Evolutionary conservation across 2,797 vertebrate genomes (phyloP), one percentile per base, ranked within the genome.

Genomic region (Sebastes diaconus): DNA sequence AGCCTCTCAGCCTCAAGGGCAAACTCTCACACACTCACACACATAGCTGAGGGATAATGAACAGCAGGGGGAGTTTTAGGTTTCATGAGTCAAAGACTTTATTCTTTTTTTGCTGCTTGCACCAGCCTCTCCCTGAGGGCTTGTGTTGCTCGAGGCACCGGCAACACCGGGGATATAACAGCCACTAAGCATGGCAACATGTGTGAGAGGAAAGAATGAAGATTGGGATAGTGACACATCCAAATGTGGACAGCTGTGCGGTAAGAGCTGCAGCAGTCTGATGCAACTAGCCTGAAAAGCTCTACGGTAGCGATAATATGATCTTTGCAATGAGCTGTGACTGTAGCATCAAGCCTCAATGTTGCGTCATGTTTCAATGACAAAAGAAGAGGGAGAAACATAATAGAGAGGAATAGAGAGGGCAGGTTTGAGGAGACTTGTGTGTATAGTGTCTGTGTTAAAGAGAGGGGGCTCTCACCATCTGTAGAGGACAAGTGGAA

Each of bases 31-130:
- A 58, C 71, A 57, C 76, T 55, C 32, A 61, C 68, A 54, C 68
- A 54, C 71, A 77, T n/a, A 50, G 10, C 9, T 14, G 59, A 81
- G 80, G 78, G 68, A 84, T 71, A 83, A 92, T 75, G 86, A 88
- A 77, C 80, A 90, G 87, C 84, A 88, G 87, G 83, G 81, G 80
- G 85, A 82, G 82, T 83, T 87, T 92, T 27, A 78, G 58, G 84
- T 82, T 86, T 84, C 79, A 78, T 25, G 69, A 85, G 61, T 82
- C 70, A 85, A 84, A 87, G 24, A 46, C 46, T 79, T 81, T 58
- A 39, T 80, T 82, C 55, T 84, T 81, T 61, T 39, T 54, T 20
- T 18, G 16, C 65, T 73, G 68, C 71, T 76, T 68, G 42, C 54
- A 24, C 8, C 59, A 67, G 75, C 76, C 46, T 42, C 73, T 79